Evolutionary conservation across 2,888 invertebrate genomes (phyloP).

Genomic region (Patella caerulea): DNA sequence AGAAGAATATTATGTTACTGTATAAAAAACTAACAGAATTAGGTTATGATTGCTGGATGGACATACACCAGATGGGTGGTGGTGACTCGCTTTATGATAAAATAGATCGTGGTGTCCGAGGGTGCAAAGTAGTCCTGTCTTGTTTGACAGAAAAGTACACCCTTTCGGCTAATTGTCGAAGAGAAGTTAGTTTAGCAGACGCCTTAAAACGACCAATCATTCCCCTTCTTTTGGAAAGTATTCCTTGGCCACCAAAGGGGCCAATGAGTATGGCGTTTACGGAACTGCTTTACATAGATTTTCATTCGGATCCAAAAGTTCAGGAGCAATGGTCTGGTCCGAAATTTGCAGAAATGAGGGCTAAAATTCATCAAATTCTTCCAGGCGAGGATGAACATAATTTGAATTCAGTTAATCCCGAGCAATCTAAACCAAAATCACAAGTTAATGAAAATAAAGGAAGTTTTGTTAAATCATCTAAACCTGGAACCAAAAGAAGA

Average conservation of each 20-base stretch:
- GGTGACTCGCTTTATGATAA: conserved; percentile 67
- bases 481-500: not conserved
- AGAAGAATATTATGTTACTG: conserved; percentile 53
- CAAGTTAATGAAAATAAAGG: not conserved
- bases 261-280: conserved; percentile 63
- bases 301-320: conserved; percentile 35
- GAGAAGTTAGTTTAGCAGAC: conserved; percentile 60
- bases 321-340: conserved; percentile 52
- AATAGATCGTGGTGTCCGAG: conserved; percentile 58
- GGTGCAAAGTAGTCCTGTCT: conserved; percentile 51
- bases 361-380: conserved; percentile 41
- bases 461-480: not conserved
- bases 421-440: not conserved
- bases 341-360: conserved; percentile 50
- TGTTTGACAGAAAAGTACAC: conserved; percentile 56
- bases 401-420: no score
- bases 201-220: conserved; percentile 61
- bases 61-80: conserved; percentile 66
- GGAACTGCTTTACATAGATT: conserved; percentile 53
- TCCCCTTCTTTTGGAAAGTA: conserved; percentile 57
- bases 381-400: not conserved
- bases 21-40: conserved; percentile 51
- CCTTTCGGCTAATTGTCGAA: conserved; percentile 55
- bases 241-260: conserved; percentile 61
- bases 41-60: conserved; percentile 64